phyloP scores from a whole-genome alignment of 92 coral and sea anemone species.

The Phenganax subtilis region DNA sequence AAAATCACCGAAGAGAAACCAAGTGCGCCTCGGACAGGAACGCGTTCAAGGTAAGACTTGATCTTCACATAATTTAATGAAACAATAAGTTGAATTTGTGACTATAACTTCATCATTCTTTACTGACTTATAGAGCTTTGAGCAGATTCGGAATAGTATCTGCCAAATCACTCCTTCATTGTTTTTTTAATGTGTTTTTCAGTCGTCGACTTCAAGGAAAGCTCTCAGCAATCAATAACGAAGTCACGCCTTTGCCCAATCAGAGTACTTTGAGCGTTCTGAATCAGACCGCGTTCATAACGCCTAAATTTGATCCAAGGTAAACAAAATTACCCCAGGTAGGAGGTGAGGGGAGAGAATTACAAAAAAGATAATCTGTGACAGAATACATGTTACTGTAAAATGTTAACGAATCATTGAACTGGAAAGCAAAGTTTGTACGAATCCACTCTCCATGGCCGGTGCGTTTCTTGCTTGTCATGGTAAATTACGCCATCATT shows the following conservation, averaged over 20 bases:
- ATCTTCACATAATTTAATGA: no score
- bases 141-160: no score
- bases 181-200: not conserved
- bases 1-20: no score
- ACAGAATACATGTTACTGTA: not conserved
- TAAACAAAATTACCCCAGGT: slow-evolving; percentile 12
- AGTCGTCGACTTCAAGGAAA: slow-evolving; percentile 33
- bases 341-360: not conserved
- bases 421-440: no score
- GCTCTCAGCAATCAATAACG: not conserved
- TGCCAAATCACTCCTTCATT: not conserved
- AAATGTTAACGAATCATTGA: no score
- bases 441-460: no score
- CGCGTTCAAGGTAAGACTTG: no score
- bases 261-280: not conserved
- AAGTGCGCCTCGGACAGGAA: no score
- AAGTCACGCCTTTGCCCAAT: slow-evolving; percentile 20
- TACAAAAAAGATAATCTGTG: not conserved
- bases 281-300: slow-evolving; percentile 57
- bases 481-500: not conserved
- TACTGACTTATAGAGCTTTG: no score
- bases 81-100: no score
- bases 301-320: slow-evolving; percentile 90
- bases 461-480: not conserved
- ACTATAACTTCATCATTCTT: no score